Conservation (phyloP, 2,797 vertebrate genomes). For the Emydoidea blandingii region DNA sequence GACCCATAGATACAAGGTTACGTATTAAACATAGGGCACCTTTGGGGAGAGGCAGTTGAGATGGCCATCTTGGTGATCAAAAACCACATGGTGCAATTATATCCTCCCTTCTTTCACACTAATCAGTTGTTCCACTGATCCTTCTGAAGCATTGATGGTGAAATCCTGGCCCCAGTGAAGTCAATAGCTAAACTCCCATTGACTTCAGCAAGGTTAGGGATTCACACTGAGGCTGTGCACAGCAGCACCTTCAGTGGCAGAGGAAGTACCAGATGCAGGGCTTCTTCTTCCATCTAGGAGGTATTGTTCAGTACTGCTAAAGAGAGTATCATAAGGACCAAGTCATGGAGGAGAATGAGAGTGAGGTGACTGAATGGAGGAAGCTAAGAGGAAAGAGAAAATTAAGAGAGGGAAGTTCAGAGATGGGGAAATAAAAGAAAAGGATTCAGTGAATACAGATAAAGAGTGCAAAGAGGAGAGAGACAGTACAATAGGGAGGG, state of each 20-base stretch:
- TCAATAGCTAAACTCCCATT: background rate
- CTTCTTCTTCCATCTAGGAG: background rate
- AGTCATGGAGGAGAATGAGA: background rate
- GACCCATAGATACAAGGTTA: background rate
- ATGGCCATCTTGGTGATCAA: background rate
- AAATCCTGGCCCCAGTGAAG: background rate
- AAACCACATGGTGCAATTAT: background rate
- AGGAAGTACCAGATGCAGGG: background rate
- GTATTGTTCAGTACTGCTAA: background rate
- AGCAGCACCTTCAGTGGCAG: conserved; percentile 41
- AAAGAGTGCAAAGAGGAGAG: background rate
- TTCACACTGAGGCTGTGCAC: background rate
- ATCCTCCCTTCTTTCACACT: background rate
- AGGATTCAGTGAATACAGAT: background rate
- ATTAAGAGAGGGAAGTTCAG: background rate
- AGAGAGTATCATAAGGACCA: background rate
- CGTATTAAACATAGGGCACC: accelerated
- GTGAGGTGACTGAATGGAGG: background rate
- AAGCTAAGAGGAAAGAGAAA: background rate
- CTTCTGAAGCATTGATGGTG: background rate
- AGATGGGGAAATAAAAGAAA: background rate
- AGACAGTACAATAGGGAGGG: background rate
- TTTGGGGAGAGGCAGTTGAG: background rate
- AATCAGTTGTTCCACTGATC: background rate
- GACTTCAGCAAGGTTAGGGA: background rate